A percentile compares a stretch with the other conserved stretches of the same genome.
Conservation (phyloP, 2,113 vertebrate species). For the Ondatra zibethicus region DNA sequence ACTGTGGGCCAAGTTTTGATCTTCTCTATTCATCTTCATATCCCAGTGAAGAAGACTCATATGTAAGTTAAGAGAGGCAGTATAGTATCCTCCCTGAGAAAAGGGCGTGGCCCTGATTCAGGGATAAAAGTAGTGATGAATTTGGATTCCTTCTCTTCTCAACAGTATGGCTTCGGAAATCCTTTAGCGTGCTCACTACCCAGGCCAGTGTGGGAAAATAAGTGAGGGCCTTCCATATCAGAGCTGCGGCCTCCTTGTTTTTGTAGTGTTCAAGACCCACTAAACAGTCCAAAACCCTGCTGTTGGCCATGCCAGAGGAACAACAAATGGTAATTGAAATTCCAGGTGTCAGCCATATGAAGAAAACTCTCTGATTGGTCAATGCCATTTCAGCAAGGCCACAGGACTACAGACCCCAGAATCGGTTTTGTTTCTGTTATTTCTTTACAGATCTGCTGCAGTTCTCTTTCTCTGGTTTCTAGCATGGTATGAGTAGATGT, state of each 20-base stretch:
- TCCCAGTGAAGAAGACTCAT: not conserved
- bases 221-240: not conserved
- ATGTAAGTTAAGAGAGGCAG: not conserved
- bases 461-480: too few species aligned
- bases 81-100: not conserved
- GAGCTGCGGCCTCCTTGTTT: not conserved
- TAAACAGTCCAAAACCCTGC: not conserved
- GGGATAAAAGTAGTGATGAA: not conserved
- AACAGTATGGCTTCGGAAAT: not conserved
- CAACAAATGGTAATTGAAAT: too few species aligned
- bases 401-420: too few species aligned
- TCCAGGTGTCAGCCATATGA: not conserved
- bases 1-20: too few species aligned
- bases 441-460: too few species aligned
- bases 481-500: too few species aligned
- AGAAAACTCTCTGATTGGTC: too few species aligned
- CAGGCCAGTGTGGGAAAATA: not conserved
- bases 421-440: too few species aligned
- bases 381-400: too few species aligned
- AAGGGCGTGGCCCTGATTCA: not conserved
- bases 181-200: not conserved
- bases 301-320: too few species aligned
- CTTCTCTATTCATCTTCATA: not conserved
- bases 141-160: not conserved
- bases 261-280: not conserved